Percentiles rank a stretch among this genome's conserved stretches.
phyloP scores from a whole-genome alignment of 2,888 invertebrate genomes.

The Neocrepidodera transversa region DNA sequence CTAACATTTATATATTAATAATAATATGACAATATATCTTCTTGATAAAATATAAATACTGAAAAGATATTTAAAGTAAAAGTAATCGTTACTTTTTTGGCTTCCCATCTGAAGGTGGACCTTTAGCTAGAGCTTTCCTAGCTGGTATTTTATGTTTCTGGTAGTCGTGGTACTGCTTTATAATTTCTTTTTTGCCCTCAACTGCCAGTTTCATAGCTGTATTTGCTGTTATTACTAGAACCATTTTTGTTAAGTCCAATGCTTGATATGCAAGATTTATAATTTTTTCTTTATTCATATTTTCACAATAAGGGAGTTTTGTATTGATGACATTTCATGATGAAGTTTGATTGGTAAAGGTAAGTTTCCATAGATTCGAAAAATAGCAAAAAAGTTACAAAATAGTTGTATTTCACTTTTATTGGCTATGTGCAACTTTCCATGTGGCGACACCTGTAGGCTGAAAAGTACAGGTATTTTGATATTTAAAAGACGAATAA shows the following conservation, averaged over 20 bases:
- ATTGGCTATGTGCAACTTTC: too few relatives aligned
- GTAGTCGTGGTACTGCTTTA: conserved; percentile 43
- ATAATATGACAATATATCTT: too few relatives aligned
- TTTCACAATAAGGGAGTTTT: not conserved
- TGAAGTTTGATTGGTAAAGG: not conserved
- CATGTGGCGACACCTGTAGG: too few relatives aligned
- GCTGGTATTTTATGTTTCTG: conserved; percentile 1
- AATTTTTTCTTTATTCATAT: conserved; percentile 40
- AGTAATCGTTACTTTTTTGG: not conserved
- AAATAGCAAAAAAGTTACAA: too few relatives aligned
- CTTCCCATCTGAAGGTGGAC: not conserved
- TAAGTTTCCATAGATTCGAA: too few relatives aligned
- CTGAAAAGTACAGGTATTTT: too few relatives aligned
- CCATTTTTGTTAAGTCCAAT: conserved; percentile 45
- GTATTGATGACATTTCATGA: conserved; percentile 13
- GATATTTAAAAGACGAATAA: too few relatives aligned
- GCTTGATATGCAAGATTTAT: conserved; percentile 38
- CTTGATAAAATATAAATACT: conserved; percentile 10
- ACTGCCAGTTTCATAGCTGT: conserved; percentile 41
- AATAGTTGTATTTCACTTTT: too few relatives aligned
- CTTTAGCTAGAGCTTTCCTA: not conserved
- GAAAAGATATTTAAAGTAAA: not conserved
- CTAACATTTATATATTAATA: too few relatives aligned
- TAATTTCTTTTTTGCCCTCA: conserved; percentile 42
- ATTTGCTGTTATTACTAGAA: conserved; percentile 41